Conservation (phyloP, 2,888 invertebrate species). For the Cyaniris semiargus region DNA sequence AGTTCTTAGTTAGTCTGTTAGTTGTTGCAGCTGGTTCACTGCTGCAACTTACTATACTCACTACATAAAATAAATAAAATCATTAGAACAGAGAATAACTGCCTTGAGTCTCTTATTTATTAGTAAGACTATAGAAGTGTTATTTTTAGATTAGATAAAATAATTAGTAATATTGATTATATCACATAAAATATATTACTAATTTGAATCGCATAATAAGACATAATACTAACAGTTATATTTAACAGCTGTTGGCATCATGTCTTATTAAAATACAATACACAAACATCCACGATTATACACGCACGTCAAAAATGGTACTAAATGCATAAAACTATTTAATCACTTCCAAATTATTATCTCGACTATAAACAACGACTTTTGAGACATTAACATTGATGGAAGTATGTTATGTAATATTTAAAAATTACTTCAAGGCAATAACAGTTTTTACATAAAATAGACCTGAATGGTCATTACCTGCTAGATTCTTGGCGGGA, state of each 20-base stretch:
- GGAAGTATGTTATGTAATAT: neutral
- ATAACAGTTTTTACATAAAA: too few relatives aligned
- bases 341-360: neutral
- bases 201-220: slow-evolving; percentile 17
- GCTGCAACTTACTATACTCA: too few relatives aligned
- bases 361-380: neutral
- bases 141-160: too few relatives aligned
- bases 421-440: neutral
- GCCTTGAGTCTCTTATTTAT: too few relatives aligned
- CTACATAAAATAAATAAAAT: too few relatives aligned
- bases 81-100: too few relatives aligned
- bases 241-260: neutral
- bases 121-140: too few relatives aligned
- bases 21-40: too few relatives aligned
- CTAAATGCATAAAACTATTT: neutral
- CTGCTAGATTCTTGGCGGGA: too few relatives aligned
- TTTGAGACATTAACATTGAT: neutral
- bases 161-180: too few relatives aligned
- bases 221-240: neutral
- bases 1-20: too few relatives aligned
- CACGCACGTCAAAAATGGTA: slow-evolving; percentile 1
- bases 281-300: neutral
- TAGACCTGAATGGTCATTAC: neutral
- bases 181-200: neutral
- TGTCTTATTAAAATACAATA: neutral